Evolutionary conservation across 1,140 invertebrate genomes (phyloP), one percentile per base, ranked within the genome.

Genomic region (Hermetia illucens): DNA sequence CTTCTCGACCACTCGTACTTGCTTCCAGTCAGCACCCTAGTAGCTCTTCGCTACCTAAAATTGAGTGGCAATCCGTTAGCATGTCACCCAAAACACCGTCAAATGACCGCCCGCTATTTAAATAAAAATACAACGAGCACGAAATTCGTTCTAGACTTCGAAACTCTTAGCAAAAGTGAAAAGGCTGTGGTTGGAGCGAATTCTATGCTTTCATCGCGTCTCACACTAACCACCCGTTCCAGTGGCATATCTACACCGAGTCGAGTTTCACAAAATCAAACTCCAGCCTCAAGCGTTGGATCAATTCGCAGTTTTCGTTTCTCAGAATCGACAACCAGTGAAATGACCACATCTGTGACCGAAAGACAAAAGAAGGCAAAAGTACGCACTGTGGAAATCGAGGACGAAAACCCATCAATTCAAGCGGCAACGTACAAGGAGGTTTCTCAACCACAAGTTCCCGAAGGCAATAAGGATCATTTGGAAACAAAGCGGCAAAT

Each of bases 401-500:
- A 55, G 35, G 48, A 55, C 27, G 45, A 42, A 17, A 15, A n/a
- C 44, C 38, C 36, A 42, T 34, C 33, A 30, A 12, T 32, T 5
- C 3, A 19, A 4, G n/a, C 40, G 4, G 21, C 22, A 13, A 24
- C 16, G n/a, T 12, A 16, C 21, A 42, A 47, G 21, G 17, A 36
- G 3, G 30, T 6, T 15, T 15, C 13, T 6, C 5, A 21, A 6
- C 8, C 8, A 21, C 3, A 12, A 31, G 19, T 12, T 30, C 17
- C 6, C 30, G 18, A 32, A 36, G 8, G 22, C 4, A 45, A 48
- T 30, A 42, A 38, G 6, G 41, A 45, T 5, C 49, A 76, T 49
- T 53, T 77, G 31, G 68, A 72, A 46, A 70, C 68, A 0, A 77
- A 75, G 44, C 65, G 67, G 41, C 65, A 75, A 51, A 69, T 78